A percentile compares a stretch with the other conserved stretches of the same genome.
phyloP scores from a whole-genome alignment of 2,797 vertebrate species.

The Pogoniulus pusillus region DNA sequence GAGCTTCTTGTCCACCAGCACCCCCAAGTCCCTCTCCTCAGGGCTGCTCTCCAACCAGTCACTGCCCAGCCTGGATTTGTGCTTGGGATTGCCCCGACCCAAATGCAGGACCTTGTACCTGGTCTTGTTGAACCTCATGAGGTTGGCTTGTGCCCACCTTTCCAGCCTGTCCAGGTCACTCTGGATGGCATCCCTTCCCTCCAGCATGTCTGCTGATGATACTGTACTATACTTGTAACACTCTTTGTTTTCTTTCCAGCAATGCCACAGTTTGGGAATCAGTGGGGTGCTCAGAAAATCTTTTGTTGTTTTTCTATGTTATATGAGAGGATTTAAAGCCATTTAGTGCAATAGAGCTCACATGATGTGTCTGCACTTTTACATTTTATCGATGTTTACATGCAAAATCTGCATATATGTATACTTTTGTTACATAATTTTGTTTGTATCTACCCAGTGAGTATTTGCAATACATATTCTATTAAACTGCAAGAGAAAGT shows the following conservation, averaged over 20 bases:
- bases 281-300: not conserved
- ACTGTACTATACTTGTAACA: not conserved
- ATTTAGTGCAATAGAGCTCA: not conserved
- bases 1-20: no score
- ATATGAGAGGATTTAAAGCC: not conserved
- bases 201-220: no score
- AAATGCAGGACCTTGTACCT: no score
- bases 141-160: no score
- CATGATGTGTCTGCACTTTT: not conserved
- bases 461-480: not conserved
- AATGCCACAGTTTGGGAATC: not conserved
- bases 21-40: no score
- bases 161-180: no score
- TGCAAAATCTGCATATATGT: not conserved
- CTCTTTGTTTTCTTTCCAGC: not conserved
- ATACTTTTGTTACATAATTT: not conserved
- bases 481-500: not conserved
- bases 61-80: no score
- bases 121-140: no score
- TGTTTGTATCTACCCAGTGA: not conserved
- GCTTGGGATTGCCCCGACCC: no score
- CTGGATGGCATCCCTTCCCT: no score
- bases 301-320: not conserved
- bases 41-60: no score
- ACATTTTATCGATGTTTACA: no score